Conservation (phyloP, 2,797 vertebrate genomes). For the Champsocephalus gunnari region DNA sequence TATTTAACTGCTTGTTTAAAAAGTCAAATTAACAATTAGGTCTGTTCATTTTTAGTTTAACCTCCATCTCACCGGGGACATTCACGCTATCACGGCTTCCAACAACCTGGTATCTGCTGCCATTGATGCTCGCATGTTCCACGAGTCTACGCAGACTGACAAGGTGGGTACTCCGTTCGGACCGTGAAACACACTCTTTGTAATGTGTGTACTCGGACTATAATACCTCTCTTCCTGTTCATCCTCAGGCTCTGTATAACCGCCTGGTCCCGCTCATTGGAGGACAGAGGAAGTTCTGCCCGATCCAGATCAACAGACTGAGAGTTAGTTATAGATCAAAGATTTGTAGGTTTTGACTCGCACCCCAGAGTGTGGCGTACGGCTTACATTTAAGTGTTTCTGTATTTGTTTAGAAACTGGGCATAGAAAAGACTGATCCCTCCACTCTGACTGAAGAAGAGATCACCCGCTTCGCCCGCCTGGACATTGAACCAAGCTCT, state of each 20-base stretch:
- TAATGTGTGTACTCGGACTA: background rate
- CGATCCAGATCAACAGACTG: constrained; percentile 93
- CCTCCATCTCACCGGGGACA: constrained; percentile 98
- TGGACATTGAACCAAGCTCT: constrained; percentile 93
- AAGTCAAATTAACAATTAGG: background rate
- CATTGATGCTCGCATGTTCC: constrained; percentile 95
- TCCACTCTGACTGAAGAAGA: constrained; percentile 91
- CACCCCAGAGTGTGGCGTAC: background rate
- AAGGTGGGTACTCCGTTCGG: constrained; percentile 82
- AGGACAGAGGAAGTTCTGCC: constrained; percentile 91
- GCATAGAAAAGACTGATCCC: constrained; percentile 93
- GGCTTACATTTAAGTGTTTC: background rate
- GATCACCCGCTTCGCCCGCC: constrained; percentile 89
- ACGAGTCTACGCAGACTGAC: constrained; percentile 94
- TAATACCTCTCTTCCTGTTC: background rate
- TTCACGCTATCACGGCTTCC: constrained; percentile 97
- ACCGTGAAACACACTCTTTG: background rate
- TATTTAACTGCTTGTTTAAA: rapidly evolving
- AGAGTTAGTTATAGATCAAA: constrained; percentile 76
- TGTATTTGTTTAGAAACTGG: constrained; percentile 87
- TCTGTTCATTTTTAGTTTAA: constrained; percentile 89
- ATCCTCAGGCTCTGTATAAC: constrained; percentile 91
- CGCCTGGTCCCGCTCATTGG: constrained; percentile 91
- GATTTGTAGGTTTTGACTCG: background rate
- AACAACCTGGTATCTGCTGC: constrained; percentile 98